These are phyloP conservation scores for Philonicus albiceps DNA, from an alignment of 2,888 invertebrate species.

Conservation along the genomic window DNA sequence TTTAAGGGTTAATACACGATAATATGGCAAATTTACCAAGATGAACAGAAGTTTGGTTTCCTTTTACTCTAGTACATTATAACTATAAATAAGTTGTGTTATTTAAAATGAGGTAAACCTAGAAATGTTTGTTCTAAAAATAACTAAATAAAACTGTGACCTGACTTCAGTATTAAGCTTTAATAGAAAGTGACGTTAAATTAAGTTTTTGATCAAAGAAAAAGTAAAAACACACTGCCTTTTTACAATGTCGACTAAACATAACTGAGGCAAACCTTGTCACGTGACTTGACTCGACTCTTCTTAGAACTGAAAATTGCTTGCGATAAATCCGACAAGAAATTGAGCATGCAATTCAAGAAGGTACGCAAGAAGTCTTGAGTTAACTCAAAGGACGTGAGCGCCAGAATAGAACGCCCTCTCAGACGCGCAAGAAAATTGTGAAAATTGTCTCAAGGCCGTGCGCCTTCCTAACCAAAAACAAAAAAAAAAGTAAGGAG, in stretches of 20 bases:
- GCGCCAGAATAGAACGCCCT: neutral
- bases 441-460: neutral
- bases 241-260: neutral
- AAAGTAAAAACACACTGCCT: neutral
- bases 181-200: too few relatives aligned
- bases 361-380: neutral
- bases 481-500: neutral
- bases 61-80: too few relatives aligned
- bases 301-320: neutral
- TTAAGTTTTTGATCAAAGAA: neutral
- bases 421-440: neutral
- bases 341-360: neutral
- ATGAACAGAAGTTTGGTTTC: too few relatives aligned
- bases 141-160: too few relatives aligned
- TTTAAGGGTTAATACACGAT: too few relatives aligned
- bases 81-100: too few relatives aligned
- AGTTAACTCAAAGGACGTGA: neutral
- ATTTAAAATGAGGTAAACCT: too few relatives aligned
- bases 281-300: neutral
- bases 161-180: too few relatives aligned
- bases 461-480: neutral
- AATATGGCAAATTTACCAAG: too few relatives aligned
- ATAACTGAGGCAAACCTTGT: neutral
- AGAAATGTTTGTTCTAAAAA: too few relatives aligned
- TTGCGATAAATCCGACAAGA: neutral